Evolutionary conservation across 2,797 vertebrate species (phyloP), one percentile per base, ranked within the genome.

Genomic region (Helarctos malayanus): DNA sequence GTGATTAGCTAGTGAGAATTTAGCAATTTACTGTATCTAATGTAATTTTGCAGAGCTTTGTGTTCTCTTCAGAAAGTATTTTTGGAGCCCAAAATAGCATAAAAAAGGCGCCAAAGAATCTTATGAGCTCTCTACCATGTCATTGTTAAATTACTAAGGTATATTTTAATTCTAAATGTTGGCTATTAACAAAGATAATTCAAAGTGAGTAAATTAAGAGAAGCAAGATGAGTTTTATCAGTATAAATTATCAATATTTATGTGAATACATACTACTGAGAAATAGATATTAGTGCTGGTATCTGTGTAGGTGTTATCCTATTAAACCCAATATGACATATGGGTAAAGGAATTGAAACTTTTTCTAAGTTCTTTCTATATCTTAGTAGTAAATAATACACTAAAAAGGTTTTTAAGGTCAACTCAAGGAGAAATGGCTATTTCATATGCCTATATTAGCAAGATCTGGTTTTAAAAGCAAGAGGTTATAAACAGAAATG

Each of bases 131-230:
- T 81, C 69, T 65, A 38, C 10, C 7, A 14, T 41, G 11, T 18
- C 8, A 45, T 35, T 86, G 27, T 2, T 49, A 71, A 80, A 41
- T 87, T 82, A 71, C 18, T 78, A 19, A 1, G 2, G 8, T 25
- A 35, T 80, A 35, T 29, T 79, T 89, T 63, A 86, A 45, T 95
- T 89, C 29, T 75, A 80, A 52, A 81, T 73, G 41, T 89, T 87
- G 15, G 1, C 10, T 88, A 5, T 75, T 89, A 52, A 47, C n/a
- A 75, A 25, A 41, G 32, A 27, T 81, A 14, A 73, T 84, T 94
- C n/a, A 45, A 7, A 75, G 2, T 45, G 41, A 92, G 5, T 38
- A 47, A 95, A 84, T 32, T 75, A 45, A 13, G 45, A 38, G 61
- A 82, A 89, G 45, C n/a, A 69, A 3, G 7, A 4, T 47, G 15